These are phyloP conservation scores for Buteo buteo DNA, from an alignment of 2,113 vertebrate genomes.

Conservation along the genomic window DNA sequence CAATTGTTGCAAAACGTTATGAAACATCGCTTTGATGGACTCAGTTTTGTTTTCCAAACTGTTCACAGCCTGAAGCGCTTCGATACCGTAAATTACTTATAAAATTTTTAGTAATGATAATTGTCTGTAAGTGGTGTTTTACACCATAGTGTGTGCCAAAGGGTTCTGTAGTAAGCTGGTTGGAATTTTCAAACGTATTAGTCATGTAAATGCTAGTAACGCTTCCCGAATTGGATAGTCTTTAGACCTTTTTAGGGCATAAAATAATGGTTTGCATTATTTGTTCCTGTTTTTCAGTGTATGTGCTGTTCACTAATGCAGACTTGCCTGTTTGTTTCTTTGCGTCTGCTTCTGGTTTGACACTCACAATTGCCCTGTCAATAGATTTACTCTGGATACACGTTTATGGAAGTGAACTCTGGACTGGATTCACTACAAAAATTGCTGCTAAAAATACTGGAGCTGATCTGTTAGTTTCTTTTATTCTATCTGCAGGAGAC, in stretches of 20 bases:
- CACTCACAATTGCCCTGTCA: not conserved
- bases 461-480: not conserved
- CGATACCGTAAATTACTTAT: not conserved
- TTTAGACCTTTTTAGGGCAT: not conserved
- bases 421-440: not conserved
- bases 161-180: not conserved
- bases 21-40: not conserved
- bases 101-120: not conserved
- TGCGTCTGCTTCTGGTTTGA: not conserved
- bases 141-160: not conserved
- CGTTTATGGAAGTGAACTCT: not conserved
- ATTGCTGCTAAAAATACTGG: not conserved
- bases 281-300: not conserved
- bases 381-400: not conserved
- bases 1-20: not conserved
- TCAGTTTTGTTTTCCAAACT: not conserved
- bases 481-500: not conserved
- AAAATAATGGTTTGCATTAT: not conserved
- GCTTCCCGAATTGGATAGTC: fast-evolving
- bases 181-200: not conserved
- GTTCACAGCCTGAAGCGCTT: not conserved
- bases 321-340: not conserved
- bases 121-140: not conserved
- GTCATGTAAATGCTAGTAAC: not conserved
- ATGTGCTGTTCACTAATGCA: not conserved